Percentiles rank a stretch among this genome's conserved stretches.
These are phyloP conservation scores for Macrochelys suwanniensis DNA, from an alignment of 2,797 vertebrate genomes.

Conservation along the genomic window DNA sequence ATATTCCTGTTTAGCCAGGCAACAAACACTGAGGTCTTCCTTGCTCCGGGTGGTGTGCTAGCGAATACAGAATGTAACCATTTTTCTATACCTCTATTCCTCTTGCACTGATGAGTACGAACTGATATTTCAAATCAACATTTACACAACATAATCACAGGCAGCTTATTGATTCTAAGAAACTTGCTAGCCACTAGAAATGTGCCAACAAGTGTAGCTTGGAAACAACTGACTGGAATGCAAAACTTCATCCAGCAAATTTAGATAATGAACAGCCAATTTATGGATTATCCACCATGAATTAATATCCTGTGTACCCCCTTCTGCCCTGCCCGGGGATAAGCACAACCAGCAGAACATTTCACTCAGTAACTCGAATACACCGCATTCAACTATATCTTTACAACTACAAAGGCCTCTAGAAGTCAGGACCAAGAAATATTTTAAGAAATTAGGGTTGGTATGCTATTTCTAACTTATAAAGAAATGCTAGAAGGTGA, in stretches of 20 bases:
- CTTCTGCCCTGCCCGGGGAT: not conserved
- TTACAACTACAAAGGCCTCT: not conserved
- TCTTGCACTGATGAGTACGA: not conserved
- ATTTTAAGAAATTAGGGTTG: not conserved
- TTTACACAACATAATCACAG: not conserved
- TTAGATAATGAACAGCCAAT: not conserved
- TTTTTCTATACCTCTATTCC: not conserved
- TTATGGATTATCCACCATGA: not conserved
- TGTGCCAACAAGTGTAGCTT: not conserved
- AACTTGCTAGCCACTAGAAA: not conserved
- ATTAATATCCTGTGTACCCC: not conserved
- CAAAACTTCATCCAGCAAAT: not conserved
- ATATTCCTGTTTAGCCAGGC: not conserved
- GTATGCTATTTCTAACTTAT: not conserved
- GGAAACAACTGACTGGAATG: not conserved
- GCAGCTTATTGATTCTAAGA: constrained; percentile 4
- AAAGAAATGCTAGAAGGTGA: not conserved
- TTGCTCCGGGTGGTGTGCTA: too few species aligned
- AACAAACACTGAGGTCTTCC: not conserved
- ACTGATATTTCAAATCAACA: not conserved
- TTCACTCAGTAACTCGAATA: constrained; percentile 1
- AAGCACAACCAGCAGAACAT: not conserved
- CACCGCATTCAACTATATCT: not conserved
- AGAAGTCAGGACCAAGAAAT: not conserved
- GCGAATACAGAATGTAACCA: too few species aligned